Evolutionary conservation across 2,797 vertebrate genomes (phyloP).

Genomic region (Epinephelus coioides): DNA sequence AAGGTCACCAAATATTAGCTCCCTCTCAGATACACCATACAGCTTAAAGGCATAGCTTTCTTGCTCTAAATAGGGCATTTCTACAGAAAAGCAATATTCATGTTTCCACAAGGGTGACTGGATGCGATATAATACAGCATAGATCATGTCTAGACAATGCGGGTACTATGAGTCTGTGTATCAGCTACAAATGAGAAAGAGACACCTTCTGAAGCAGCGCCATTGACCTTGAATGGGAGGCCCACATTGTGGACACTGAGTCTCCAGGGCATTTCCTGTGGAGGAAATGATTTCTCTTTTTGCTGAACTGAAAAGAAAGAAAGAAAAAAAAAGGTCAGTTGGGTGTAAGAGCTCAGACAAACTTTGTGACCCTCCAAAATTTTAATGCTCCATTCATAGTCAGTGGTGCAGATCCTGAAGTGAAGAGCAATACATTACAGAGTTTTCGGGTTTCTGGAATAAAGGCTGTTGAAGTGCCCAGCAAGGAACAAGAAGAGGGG

Average conservation of each 20-base stretch:
- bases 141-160: constrained; percentile 6
- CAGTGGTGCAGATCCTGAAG: constrained; percentile 21
- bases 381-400: constrained; percentile 20
- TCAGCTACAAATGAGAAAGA: constrained; percentile 28
- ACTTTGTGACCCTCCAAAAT: constrained; percentile 40
- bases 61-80: neutral
- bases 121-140: neutral
- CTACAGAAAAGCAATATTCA: neutral
- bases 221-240: constrained; percentile 52
- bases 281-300: constrained; percentile 30
- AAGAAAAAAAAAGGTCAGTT: constrained; percentile 26
- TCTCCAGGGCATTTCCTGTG: constrained; percentile 30
- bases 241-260: constrained; percentile 8
- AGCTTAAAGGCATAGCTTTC: neutral
- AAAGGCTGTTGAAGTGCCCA: neutral
- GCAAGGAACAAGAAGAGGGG: neutral
- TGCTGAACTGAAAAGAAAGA: constrained; percentile 29
- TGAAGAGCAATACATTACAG: constrained; percentile 6
- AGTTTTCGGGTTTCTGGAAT: neutral
- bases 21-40: constrained; percentile 1
- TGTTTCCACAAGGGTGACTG: constrained; percentile 4
- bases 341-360: constrained; percentile 17
- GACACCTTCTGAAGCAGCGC: neutral
- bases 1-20: constrained; percentile 68
- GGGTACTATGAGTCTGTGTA: constrained; percentile 4